Base-by-base conservation (phyloP, 2,888 invertebrate genomes). In the Pharmacophagus antenor region DNA sequence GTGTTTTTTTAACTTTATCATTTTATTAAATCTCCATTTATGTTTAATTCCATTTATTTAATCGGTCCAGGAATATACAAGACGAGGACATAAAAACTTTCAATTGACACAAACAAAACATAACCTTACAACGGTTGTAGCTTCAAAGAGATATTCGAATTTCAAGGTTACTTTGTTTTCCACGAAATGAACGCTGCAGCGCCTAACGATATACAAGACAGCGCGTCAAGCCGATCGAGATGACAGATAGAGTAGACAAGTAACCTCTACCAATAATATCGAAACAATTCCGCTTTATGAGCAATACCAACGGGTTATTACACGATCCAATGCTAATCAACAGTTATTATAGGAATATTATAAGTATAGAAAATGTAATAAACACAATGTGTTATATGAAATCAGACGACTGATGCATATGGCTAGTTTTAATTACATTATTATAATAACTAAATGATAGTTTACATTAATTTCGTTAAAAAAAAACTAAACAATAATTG, bases 241-340 rank as follows among this genome's bases (percentile, higher is more conserved):
- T 55, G 15, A 47, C 17, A 31, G 59, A 59, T 59, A 49, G 50
- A 44, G 22, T 22, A 55, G 59, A 59, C 59, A 55, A 37, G 48
- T 50, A 22, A 55, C 46, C 50, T 59, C 55, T 59, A 55, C 44
- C 44, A 27, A 53, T 53, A 42, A 42, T 12, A 42, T 46, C 20
- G 5, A 5, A 21, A 2, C 15, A 15, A 46, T 46, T 21, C 15
- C 12, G 15, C 12, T 10, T 10, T 22, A 47, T 47, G 47, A 47
- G 12, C 17, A 42, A 42, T 17, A 17, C n/a, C 17, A 42, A 42
- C 42, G 42, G 42, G 6, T 42, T 42, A 15, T 42, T 42, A 18
- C 42, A 17, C 17, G 8, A 7, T 12, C 10, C 15, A 10, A 31
- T 31, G 12, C 10, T 6, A 6, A 31, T 3, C 2, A 12, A 12